Conservation (phyloP, 2,113 vertebrate genomes). For the Megaptera novaeangliae region DNA sequence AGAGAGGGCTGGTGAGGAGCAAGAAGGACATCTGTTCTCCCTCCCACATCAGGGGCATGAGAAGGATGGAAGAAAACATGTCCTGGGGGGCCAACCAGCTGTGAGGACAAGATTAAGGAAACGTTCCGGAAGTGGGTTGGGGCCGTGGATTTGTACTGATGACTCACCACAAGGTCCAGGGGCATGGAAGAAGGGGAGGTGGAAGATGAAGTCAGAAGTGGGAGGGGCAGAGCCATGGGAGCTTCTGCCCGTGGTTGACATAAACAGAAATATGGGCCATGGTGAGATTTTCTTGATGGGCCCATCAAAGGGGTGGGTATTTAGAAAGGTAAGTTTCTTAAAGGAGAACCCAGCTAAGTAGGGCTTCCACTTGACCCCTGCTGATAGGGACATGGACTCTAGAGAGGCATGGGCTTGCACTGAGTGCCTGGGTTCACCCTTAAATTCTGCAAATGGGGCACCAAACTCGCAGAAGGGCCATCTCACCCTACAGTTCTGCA, state of each 20-base stretch:
- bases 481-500: neutral
- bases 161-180: neutral
- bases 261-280: neutral
- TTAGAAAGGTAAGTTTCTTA: neutral
- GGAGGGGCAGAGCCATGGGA: neutral
- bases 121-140: neutral
- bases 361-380: neutral
- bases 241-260: neutral
- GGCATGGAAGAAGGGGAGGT: neutral
- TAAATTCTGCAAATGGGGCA: neutral
- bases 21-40: neutral
- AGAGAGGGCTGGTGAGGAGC: neutral
- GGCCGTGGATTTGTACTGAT: neutral
- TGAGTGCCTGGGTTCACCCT: neutral
- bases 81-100: neutral
- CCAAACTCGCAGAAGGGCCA: neutral
- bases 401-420: neutral
- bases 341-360: neutral
- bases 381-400: neutral
- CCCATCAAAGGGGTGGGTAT: neutral
- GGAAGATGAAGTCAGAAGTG: neutral
- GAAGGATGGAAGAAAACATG: neutral
- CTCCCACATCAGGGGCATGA: neutral
- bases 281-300: neutral
- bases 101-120: neutral